Evolutionary conservation across 1,140 invertebrate genomes (phyloP), one percentile per base, ranked within the genome.

Genomic region (Acyrthosiphon pisum): DNA sequence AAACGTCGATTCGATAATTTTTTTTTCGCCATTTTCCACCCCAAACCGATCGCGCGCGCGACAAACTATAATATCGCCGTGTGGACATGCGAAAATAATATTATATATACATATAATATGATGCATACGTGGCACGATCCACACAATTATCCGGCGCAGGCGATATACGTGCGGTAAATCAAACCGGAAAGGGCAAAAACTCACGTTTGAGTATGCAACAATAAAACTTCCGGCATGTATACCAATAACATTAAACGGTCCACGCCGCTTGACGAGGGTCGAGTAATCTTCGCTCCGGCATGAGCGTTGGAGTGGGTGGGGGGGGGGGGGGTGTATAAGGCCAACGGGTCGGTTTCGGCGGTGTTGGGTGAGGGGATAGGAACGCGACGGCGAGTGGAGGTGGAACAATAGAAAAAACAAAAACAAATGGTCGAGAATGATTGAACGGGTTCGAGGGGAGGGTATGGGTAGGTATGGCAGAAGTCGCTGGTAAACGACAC

Each of bases 141-240:
- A 86, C 30, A 44, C 37, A 44, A 86, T 41, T 86, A 86, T 44
- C 37, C 23, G 83, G 18, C 41, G 83, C 23, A 30, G 41, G 41
- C 41, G 41, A 41, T 11, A 46, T 30, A 41, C 37, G 37, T 23
- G 23, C 23, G 41, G 83, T 86, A 86, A 86, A 86, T 86, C 83
- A 41, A 86, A 44, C 41, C 83, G 83, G 37, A 86, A 86, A 86
- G 83, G 41, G 83, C 83, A 86, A 86, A 86, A 86, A 86, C 83
- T 86, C 83, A 76, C 60, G 60, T 76, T 76, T 76, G 60, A 76
- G 60, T 76, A 41, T 41, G 6, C 30, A 35, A 76, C 60, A 76
- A 76, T 76, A 76, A 76, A 76, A 76, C 60, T 76, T 76, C 60
- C 60, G 60, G 60, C 60, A 30, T 76, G 60, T n/a, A 76, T 76